Conservation (phyloP, 1,140 invertebrate genomes). For the Venturia canescens region DNA sequence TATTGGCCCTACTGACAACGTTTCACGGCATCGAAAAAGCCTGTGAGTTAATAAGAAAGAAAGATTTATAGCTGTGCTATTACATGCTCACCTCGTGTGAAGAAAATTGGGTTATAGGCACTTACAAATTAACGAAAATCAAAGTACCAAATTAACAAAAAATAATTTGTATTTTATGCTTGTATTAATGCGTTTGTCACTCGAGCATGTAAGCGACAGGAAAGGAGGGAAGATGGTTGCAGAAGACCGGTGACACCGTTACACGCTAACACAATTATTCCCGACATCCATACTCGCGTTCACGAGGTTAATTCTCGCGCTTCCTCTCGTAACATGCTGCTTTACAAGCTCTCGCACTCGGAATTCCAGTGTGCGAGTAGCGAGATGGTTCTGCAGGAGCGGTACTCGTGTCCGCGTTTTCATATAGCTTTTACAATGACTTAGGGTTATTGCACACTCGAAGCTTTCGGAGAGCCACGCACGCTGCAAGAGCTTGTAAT, state of each 20-base stretch:
- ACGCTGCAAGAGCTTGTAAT: slow-evolving; percentile 46
- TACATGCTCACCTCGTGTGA: too few species aligned
- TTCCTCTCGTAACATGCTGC: slow-evolving; percentile 52
- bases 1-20: background rate
- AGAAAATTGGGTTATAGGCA: too few species aligned
- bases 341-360: slow-evolving; percentile 42
- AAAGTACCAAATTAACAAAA: too few species aligned
- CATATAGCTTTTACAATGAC: slow-evolving; percentile 54
- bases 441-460: slow-evolving; percentile 61
- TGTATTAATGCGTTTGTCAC: too few species aligned
- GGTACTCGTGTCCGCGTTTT: background rate
- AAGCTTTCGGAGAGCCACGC: slow-evolving; percentile 50
- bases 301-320: slow-evolving; percentile 53
- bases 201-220: background rate
- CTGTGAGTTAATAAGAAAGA: too few species aligned
- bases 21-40: too few species aligned
- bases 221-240: background rate
- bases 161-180: too few species aligned
- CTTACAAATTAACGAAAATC: too few species aligned
- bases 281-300: slow-evolving; percentile 52
- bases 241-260: slow-evolving; percentile 57
- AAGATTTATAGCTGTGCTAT: too few species aligned
- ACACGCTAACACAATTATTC: slow-evolving; percentile 64
- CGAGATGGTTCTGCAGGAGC: slow-evolving; percentile 36
- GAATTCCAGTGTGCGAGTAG: background rate